Base-by-base conservation (phyloP, 2,113 vertebrate species). In the Sylvia atricapilla region DNA sequence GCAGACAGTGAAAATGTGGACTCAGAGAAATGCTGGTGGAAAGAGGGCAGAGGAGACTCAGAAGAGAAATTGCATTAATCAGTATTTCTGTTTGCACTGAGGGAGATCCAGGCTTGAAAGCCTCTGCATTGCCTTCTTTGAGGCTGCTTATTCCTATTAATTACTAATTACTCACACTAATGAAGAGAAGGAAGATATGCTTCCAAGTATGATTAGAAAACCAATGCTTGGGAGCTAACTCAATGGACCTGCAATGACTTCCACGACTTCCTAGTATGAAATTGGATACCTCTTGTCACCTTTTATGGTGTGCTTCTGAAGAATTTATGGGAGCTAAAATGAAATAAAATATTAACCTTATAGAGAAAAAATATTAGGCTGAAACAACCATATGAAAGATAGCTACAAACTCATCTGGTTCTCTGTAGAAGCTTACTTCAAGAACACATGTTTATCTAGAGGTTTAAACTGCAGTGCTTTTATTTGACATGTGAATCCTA, bases 191-290 rank as follows among this genome's bases (percentile, higher is more conserved):
- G 1, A 93, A 91, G 74, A 63, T 43, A 67, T 13, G 9, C 46
- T 90, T 94, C 74, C 58, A 79, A 94, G 8, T 73, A 58, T 53
- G 59, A 62, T 58, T 90, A 85, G 49, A 94, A 94, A 90, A 85
- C 75, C 70, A 66, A 67, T 80, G 63, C 39, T 88, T 77, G 50
- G 50, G 63, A 92, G 46, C n/a, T 67, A 94, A 74, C 73, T 90
- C 89, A 81, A 31, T 63, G 35, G 44, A 84, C 27, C 46, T 86
- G 63, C 68, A 93, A 77, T 73, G 90, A 88, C 31, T 80, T 76
- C n/a, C 14, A 14, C 53, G 47, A 55, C 37, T 83, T 89, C 82
- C 58, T 35, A 31, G 55, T 50, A 84, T 52, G 73, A 86, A 89
- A 85, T 13, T 77, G 66, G 52, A 77, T 55, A 59, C 25, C 25